Percentiles rank a stretch among this genome's conserved stretches.
These are phyloP conservation scores for Triops cancriformis DNA, from an alignment of 1,140 invertebrate species.

Conservation along the genomic window DNA sequence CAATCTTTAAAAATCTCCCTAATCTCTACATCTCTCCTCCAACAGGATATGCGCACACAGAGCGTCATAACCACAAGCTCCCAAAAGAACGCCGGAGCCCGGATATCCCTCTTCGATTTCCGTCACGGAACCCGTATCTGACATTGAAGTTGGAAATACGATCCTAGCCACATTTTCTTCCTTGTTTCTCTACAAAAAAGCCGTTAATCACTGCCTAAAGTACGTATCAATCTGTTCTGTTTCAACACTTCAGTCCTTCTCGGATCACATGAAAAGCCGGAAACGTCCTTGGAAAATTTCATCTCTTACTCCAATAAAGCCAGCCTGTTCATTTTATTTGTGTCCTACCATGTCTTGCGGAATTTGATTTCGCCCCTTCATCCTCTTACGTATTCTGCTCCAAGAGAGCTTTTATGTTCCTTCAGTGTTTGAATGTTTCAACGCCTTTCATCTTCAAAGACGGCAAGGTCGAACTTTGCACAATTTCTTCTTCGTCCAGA, in stretches of 20 bases:
- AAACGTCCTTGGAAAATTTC: too few species aligned
- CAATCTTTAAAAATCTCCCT: too few species aligned
- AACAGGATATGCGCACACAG: background rate
- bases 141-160: background rate
- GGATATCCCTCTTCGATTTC: background rate
- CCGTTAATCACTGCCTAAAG: background rate
- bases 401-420: too few species aligned
- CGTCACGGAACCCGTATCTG: background rate
- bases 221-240: too few species aligned
- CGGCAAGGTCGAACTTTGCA: background rate
- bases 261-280: too few species aligned
- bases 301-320: too few species aligned
- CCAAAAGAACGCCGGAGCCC: background rate
- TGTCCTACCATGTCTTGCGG: too few species aligned
- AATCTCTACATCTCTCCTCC: too few species aligned
- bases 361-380: too few species aligned
- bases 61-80: background rate
- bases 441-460: background rate
- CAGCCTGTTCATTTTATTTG: too few species aligned
- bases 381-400: too few species aligned
- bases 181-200: background rate
- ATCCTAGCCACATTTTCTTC: background rate
- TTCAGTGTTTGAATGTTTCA: background rate
- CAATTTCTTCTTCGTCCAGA: background rate
- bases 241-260: too few species aligned